Conservation (phyloP, 2,113 vertebrate species). For the Mystacornis crossleyi region DNA sequence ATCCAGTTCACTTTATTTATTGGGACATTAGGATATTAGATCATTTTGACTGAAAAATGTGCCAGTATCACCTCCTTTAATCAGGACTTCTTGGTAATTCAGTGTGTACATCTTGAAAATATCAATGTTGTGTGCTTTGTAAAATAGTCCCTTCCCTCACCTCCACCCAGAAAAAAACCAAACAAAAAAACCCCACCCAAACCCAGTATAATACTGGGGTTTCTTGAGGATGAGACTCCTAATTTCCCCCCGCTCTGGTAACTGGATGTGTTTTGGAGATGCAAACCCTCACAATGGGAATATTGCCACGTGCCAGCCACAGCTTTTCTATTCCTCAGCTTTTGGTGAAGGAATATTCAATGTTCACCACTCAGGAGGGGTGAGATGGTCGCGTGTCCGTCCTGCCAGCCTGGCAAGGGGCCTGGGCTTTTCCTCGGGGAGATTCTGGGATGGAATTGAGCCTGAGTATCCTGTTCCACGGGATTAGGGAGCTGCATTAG, state of each 20-base stretch:
- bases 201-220: neutral
- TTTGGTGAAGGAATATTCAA: neutral
- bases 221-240: neutral
- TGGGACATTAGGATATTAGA: neutral
- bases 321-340: neutral
- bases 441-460: neutral
- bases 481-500: neutral
- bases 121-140: neutral
- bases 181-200: fast-evolving
- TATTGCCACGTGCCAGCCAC: neutral
- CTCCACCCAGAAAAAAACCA: fast-evolving
- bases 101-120: neutral
- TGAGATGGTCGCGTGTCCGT: neutral
- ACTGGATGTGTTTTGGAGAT: neutral
- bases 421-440: neutral
- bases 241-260: neutral
- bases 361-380: fast-evolving
- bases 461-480: neutral
- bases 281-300: neutral
- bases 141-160: neutral
- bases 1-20: neutral
- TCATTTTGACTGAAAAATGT: neutral
- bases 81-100: neutral
- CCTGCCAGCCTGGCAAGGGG: neutral
- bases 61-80: neutral